Conservation (phyloP, 2,888 invertebrate species). For the Eristalis pertinax region DNA sequence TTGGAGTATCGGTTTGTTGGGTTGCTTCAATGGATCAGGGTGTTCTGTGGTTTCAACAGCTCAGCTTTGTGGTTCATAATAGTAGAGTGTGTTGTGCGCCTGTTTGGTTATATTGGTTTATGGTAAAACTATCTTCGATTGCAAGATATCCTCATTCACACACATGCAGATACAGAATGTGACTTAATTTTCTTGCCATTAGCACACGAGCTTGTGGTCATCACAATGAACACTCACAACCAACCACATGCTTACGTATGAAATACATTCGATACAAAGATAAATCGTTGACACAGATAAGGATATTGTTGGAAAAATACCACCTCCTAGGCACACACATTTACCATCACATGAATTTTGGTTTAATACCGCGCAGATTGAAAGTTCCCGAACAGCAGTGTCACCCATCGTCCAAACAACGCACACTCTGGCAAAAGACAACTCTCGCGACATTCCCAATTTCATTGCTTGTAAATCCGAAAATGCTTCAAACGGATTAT, state of each 20-base stretch:
- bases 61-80: background rate
- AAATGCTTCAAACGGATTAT: conserved; percentile 70
- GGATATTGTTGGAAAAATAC: conserved; percentile 19
- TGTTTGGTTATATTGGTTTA: conserved; percentile 3
- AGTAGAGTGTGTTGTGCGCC: background rate
- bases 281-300: conserved; percentile 31
- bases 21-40: conserved; percentile 4
- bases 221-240: background rate
- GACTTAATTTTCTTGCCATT: conserved; percentile 12
- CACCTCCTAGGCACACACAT: conserved; percentile 15
- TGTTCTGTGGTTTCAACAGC: conserved; percentile 21
- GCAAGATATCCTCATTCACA: conserved; percentile 7
- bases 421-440: conserved; percentile 50
- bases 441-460: conserved; percentile 60
- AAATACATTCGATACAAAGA: conserved; percentile 9
- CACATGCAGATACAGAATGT: background rate
- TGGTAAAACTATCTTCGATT: conserved; percentile 2
- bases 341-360: conserved; percentile 33
- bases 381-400: conserved; percentile 16
- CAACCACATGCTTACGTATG: background rate
- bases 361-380: conserved; percentile 42
- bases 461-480: conserved; percentile 69
- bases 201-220: conserved; percentile 27
- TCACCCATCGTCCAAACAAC: background rate
- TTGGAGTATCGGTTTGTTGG: conserved; percentile 6